A percentile compares a stretch with the other conserved stretches of the same genome.
phyloP scores from a whole-genome alignment of 2,888 invertebrate species.

The Margaritifera margaritifera region DNA sequence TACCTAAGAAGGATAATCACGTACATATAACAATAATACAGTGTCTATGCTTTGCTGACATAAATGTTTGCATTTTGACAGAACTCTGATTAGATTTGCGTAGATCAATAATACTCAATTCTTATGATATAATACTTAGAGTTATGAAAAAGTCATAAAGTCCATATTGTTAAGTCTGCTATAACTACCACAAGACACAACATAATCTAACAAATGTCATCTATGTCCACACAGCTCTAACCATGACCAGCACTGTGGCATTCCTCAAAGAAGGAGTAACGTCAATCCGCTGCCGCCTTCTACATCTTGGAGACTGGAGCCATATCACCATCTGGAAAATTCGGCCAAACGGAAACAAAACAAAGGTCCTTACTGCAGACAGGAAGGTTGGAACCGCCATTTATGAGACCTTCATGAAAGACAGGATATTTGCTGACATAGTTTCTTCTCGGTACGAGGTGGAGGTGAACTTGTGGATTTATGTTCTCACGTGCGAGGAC shows the following conservation, averaged over 20 bases:
- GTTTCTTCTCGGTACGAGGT: constrained; percentile 25
- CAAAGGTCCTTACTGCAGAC: constrained; percentile 9
- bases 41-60: too few species aligned
- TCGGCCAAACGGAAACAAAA: constrained; percentile 2
- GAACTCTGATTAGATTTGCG: too few species aligned
- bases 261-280: constrained; percentile 38
- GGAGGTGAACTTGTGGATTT: constrained; percentile 37
- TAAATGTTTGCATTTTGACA: too few species aligned
- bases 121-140: too few species aligned
- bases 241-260: constrained; percentile 25
- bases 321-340: constrained; percentile 25
- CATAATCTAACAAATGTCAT: not conserved
- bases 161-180: too few species aligned
- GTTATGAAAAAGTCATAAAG: too few species aligned
- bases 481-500: constrained; percentile 34
- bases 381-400: constrained; percentile 2
- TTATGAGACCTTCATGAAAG: constrained; percentile 14
- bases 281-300: constrained; percentile 35
- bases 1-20: too few species aligned
- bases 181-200: too few species aligned
- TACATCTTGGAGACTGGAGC: constrained; percentile 35
- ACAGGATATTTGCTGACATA: constrained; percentile 21
- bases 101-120: too few species aligned
- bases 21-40: too few species aligned
- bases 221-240: constrained; percentile 15